Evolutionary conservation across 2,113 vertebrate genomes (phyloP).

Genomic region (Pelecanus crispus): DNA sequence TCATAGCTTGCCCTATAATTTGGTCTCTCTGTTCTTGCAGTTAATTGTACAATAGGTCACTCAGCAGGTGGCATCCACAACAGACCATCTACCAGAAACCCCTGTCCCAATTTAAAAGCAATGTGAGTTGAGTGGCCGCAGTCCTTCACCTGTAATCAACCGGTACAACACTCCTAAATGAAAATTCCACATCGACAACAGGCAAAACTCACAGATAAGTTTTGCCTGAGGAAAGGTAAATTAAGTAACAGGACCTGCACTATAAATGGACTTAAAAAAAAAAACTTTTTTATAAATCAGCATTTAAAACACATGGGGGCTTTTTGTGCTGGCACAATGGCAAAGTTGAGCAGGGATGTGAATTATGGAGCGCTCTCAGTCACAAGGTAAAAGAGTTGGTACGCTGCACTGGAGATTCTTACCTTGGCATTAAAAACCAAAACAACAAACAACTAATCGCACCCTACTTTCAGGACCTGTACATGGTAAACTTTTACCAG

Average conservation of each 20-base stretch:
- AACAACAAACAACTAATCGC: neutral
- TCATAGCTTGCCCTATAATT: neutral
- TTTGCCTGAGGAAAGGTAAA: neutral
- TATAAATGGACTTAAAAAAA: neutral
- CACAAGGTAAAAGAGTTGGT: neutral
- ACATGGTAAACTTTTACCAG: neutral
- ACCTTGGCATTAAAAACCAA: neutral
- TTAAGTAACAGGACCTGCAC: neutral
- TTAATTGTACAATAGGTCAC: neutral
- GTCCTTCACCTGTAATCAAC: neutral
- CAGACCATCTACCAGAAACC: neutral
- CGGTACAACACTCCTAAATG: neutral
- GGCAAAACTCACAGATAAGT: neutral
- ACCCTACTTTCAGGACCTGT: neutral
- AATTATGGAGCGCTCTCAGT: neutral
- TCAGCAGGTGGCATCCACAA: neutral
- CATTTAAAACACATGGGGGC: neutral
- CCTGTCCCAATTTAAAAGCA: neutral
- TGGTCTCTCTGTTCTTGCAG: neutral
- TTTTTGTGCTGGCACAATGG: neutral
- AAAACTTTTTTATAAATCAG: neutral
- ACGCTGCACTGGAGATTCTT: neutral
- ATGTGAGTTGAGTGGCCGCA: rapidly evolving
- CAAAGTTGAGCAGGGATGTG: neutral
- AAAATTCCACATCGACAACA: neutral